Evolutionary conservation across 2,888 invertebrate genomes (phyloP).

Genomic region (Drosophila niveifrons): DNA sequence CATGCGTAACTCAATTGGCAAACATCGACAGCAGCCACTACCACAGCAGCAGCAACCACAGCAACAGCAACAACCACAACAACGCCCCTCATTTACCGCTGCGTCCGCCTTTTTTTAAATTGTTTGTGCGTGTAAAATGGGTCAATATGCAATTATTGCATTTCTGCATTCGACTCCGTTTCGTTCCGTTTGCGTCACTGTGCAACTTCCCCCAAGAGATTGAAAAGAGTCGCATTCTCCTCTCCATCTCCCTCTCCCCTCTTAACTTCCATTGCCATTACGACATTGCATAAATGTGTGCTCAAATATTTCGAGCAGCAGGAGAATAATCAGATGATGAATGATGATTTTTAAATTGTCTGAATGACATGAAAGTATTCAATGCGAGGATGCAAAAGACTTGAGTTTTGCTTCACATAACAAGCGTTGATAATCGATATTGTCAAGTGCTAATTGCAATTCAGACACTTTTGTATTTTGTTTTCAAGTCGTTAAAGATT

Average conservation of each 20-base stretch:
- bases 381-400: neutral
- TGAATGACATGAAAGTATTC: neutral
- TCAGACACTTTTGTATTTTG: neutral
- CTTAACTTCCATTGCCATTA: conserved; percentile 6
- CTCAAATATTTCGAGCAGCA: neutral
- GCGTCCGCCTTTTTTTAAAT: conserved; percentile 33
- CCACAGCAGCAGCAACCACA: neutral
- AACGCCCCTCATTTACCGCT: conserved; percentile 31
- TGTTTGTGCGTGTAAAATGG: conserved; percentile 66
- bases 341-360: conserved; percentile 1
- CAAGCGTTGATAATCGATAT: neutral
- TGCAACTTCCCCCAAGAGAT: conserved; percentile 19
- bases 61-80: conserved; percentile 3
- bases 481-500: neutral
- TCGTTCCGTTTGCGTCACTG: conserved; percentile 62
- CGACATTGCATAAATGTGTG: neutral
- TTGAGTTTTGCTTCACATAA: neutral
- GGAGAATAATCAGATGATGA: conserved; percentile 9
- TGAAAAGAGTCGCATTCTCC: conserved; percentile 15
- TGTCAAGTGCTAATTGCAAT: neutral
- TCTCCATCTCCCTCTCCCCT: no score
- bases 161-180: conserved; percentile 53
- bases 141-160: conserved; percentile 80
- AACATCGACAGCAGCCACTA: conserved; percentile 34
- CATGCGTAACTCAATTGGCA: conserved; percentile 75